Conservation (phyloP, 2,888 invertebrate genomes). For the Hoplodrina blanda region DNA sequence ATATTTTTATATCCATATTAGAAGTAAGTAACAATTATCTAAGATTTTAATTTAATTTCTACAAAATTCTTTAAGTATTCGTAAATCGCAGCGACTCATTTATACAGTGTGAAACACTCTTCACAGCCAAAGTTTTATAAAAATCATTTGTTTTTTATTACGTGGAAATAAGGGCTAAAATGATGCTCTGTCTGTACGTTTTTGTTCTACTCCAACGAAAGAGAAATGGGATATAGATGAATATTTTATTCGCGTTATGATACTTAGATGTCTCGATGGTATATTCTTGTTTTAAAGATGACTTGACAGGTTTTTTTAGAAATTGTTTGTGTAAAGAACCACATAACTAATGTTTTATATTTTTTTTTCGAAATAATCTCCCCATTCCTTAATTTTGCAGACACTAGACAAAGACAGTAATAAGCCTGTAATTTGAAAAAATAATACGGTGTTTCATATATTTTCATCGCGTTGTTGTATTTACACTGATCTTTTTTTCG, state of each 20-base stretch:
- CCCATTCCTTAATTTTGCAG: no score
- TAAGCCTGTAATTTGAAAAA: no score
- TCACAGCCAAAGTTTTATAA: slow-evolving; percentile 60
- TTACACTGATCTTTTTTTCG: no score
- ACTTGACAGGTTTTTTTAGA: neutral
- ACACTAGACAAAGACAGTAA: no score
- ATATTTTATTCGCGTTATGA: slow-evolving; percentile 67
- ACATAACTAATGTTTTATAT: no score
- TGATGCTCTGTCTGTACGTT: slow-evolving; percentile 60
- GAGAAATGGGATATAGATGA: slow-evolving; percentile 68
- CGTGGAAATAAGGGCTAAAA: slow-evolving; percentile 75
- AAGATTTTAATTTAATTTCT: no score
- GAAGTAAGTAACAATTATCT: no score
- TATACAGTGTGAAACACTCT: slow-evolving; percentile 45
- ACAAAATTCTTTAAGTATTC: neutral
- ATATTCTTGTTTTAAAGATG: slow-evolving; percentile 14
- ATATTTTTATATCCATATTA: no score
- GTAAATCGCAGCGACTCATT: neutral
- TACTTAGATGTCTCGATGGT: slow-evolving; percentile 20
- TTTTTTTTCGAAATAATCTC: no score
- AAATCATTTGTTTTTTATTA: slow-evolving; percentile 80
- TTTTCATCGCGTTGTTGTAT: no score
- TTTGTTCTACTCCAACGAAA: slow-evolving; percentile 68
- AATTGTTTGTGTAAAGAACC: no score
- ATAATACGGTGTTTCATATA: no score